phyloP scores from a whole-genome alignment of 2,113 vertebrate species.

The Narcine bancroftii region DNA sequence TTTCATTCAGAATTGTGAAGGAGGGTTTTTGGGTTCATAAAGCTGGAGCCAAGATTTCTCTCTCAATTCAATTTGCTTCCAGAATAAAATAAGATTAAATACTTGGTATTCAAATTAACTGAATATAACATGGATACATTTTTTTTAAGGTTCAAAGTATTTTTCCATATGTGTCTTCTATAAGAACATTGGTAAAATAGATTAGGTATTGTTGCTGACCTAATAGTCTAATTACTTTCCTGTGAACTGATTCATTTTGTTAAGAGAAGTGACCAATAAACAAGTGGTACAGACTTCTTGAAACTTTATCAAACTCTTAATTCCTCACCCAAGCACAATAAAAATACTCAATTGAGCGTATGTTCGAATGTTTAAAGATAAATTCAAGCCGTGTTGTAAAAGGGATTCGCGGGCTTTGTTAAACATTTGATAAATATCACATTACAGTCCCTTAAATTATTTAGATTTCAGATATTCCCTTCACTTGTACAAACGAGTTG shows the following conservation, averaged over 20 bases:
- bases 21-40: too few species aligned
- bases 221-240: not conserved
- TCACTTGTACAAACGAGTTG: not conserved
- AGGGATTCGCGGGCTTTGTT: not conserved
- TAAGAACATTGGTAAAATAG: not conserved
- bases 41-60: not conserved
- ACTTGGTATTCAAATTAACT: not conserved
- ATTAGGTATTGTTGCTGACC: not conserved
- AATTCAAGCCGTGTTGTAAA: not conserved
- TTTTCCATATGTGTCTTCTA: constrained; percentile 14
- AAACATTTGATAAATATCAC: not conserved
- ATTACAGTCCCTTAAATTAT: not conserved
- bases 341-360: not conserved
- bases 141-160: not conserved
- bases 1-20: too few species aligned
- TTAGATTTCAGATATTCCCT: not conserved
- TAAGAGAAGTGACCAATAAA: not conserved
- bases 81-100: constrained; percentile 7
- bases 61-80: not conserved
- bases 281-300: not conserved
- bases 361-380: not conserved
- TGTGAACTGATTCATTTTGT: not conserved
- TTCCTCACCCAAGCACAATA: not conserved
- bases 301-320: not conserved
- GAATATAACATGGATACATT: not conserved